Evolutionary conservation across 2,888 invertebrate genomes (phyloP).

Genomic region (Drosophila nr. medialis): DNA sequence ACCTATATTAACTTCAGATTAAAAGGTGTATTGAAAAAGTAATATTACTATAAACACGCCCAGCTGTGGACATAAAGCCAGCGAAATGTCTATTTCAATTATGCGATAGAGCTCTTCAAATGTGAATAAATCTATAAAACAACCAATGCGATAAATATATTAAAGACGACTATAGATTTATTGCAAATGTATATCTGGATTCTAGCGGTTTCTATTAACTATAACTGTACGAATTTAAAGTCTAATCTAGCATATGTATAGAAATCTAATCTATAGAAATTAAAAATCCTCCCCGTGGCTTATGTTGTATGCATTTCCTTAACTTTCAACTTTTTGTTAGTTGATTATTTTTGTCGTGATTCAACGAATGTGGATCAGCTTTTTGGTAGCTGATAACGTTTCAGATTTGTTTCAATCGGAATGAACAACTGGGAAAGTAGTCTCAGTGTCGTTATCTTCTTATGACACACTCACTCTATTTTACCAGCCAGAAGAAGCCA

Average conservation of each 20-base stretch:
- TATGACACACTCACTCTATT: slow-evolving; percentile 2
- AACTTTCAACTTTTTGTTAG: not conserved
- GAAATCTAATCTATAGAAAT: too few relatives aligned
- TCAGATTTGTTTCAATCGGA: not conserved
- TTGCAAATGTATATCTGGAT: not conserved
- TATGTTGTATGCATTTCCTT: not conserved
- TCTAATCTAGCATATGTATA: not conserved
- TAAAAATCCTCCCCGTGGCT: too few relatives aligned
- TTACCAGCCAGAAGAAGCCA: slow-evolving; percentile 23
- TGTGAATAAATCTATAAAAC: not conserved
- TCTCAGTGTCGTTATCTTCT: slow-evolving; percentile 4
- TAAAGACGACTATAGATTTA: not conserved
- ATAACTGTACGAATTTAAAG: not conserved
- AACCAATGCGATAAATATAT: not conserved
- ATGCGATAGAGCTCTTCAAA: accelerated
- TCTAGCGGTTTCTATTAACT: not conserved
- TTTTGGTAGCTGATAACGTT: slow-evolving; percentile 14
- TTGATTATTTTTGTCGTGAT: not conserved
- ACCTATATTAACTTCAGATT: too few relatives aligned
- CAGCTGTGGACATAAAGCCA: not conserved
- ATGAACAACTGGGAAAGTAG: slow-evolving; percentile 1
- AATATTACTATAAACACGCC: too few relatives aligned
- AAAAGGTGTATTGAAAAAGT: too few relatives aligned
- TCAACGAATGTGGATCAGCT: not conserved
- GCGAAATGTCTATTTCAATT: not conserved